Percentiles rank a stretch among this genome's conserved stretches.
Conservation (phyloP, 2,888 invertebrate species). For the Venusia cambrica region DNA sequence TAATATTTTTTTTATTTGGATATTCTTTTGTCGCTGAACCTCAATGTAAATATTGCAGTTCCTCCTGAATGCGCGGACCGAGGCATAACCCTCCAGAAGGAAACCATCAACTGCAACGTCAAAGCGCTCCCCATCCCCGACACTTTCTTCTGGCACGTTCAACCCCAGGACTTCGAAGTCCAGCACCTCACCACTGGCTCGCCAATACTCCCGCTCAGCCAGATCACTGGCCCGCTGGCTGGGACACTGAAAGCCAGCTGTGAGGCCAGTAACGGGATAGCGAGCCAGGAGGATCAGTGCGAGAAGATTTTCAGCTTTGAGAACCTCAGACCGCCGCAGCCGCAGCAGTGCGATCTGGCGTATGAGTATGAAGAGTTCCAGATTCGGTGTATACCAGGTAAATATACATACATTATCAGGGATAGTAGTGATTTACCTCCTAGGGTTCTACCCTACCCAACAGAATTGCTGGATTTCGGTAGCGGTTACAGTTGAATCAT, state of each 20-base stretch:
- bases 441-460: no score
- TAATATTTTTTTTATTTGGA: no score
- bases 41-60: slow-evolving; percentile 56
- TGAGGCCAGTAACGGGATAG: slow-evolving; percentile 66
- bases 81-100: slow-evolving; percentile 60
- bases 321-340: slow-evolving; percentile 61
- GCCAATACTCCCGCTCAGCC: slow-evolving; percentile 54
- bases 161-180: slow-evolving; percentile 54
- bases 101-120: slow-evolving; percentile 61
- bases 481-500: no score
- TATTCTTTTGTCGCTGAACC: no score
- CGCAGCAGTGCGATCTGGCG: slow-evolving; percentile 65
- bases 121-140: slow-evolving; percentile 60
- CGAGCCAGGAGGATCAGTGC: slow-evolving; percentile 62
- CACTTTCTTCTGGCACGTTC: slow-evolving; percentile 70
- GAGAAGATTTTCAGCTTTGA: slow-evolving; percentile 58
- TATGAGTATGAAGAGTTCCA: slow-evolving; percentile 69
- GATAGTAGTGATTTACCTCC: no score
- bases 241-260: slow-evolving; percentile 56
- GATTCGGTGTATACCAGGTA: slow-evolving; percentile 72
- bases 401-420: no score
- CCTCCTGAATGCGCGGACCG: slow-evolving; percentile 65
- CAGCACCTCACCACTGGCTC: slow-evolving; percentile 70
- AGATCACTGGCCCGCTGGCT: slow-evolving; percentile 61
- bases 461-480: no score